These are phyloP conservation scores for Drosophila ficusphila DNA, from an alignment of 1,140 invertebrate genomes.

Conservation along the genomic window DNA sequence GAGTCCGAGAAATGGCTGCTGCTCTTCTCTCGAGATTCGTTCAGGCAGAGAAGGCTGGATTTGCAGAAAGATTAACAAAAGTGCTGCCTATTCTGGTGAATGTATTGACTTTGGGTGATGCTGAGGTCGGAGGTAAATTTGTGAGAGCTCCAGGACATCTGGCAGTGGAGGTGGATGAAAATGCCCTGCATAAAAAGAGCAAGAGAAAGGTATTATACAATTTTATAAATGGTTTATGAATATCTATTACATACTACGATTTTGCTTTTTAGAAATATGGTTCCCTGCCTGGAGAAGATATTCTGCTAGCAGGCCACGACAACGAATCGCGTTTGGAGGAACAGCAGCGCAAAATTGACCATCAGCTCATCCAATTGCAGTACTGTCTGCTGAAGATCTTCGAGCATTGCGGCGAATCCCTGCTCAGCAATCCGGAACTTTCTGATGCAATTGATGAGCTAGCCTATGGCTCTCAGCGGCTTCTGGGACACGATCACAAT, in stretches of 20 bases:
- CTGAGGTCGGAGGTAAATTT: slow-evolving; percentile 64
- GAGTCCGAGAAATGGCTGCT: slow-evolving; percentile 87
- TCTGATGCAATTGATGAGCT: slow-evolving; percentile 85
- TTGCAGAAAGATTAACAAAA: slow-evolving; percentile 86
- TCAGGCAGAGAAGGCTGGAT: slow-evolving; percentile 88
- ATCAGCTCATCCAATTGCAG: slow-evolving; percentile 86
- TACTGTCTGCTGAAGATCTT: slow-evolving; percentile 86
- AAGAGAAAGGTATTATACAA: slow-evolving; percentile 30
- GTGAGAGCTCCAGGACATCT: slow-evolving; percentile 58
- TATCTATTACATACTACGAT: neutral
- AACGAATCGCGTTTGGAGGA: slow-evolving; percentile 74
- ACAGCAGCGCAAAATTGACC: slow-evolving; percentile 85
- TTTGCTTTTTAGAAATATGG: slow-evolving; percentile 7
- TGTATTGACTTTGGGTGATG: slow-evolving; percentile 71
- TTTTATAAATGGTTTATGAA: no score
- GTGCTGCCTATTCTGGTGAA: slow-evolving; percentile 87
- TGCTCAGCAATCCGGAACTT: slow-evolving; percentile 84
- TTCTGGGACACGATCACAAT: slow-evolving; percentile 87
- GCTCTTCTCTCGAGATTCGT: slow-evolving; percentile 89
- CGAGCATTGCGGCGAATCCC: slow-evolving; percentile 83
- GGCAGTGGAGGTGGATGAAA: slow-evolving; percentile 12
- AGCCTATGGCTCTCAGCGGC: slow-evolving; percentile 89
- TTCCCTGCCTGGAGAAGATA: slow-evolving; percentile 13
- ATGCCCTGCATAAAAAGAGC: slow-evolving; percentile 31
- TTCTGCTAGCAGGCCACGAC: slow-evolving; percentile 22